Conservation (phyloP, 2,797 vertebrate genomes). For the Phrynocephalus vlangalii region DNA sequence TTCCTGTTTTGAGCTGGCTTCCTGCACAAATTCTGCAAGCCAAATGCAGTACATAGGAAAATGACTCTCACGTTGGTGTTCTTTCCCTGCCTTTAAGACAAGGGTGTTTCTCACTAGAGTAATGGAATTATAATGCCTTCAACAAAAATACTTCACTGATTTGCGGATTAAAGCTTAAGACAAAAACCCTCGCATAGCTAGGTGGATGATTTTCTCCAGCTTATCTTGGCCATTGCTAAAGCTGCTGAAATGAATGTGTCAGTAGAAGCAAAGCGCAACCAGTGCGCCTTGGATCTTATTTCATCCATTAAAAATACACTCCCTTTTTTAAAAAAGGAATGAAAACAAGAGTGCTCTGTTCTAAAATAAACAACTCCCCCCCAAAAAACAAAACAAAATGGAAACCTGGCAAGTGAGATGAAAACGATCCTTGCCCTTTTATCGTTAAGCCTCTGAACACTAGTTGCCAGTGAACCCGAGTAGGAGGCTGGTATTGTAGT, state of each 20-base stretch:
- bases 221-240: neutral
- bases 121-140: neutral
- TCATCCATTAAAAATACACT: neutral
- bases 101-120: neutral
- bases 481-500: neutral
- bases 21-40: neutral
- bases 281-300: too few species aligned
- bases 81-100: neutral
- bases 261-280: rapidly evolving
- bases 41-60: neutral
- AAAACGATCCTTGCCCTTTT: neutral
- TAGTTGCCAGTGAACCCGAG: neutral
- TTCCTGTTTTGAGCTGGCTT: neutral
- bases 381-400: too few species aligned
- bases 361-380: neutral
- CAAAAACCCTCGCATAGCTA: neutral
- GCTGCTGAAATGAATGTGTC: slow-evolving; percentile 1
- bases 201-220: rapidly evolving
- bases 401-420: neutral
- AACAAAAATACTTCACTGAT: neutral
- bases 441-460: neutral
- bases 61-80: neutral
- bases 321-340: neutral
- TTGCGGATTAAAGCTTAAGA: neutral
- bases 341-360: neutral